Conservation (phyloP, 2,797 vertebrate genomes). For the Eremophila alpestris region DNA sequence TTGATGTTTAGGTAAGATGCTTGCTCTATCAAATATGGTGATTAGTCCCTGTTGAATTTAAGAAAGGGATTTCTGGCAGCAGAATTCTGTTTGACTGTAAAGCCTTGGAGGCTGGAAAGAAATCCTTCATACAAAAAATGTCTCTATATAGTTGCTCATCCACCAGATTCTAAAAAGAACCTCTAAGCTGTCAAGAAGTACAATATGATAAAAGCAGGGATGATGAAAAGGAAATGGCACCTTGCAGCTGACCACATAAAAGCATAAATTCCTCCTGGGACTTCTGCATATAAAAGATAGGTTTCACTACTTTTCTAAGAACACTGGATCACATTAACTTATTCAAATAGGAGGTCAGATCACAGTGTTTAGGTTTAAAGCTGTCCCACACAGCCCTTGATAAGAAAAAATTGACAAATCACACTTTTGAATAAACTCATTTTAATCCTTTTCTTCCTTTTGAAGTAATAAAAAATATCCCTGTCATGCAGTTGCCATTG, state of each 20-base stretch:
- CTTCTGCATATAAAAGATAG: constrained; percentile 89
- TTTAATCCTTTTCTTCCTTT: constrained; percentile 83
- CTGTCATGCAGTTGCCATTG: constrained; percentile 77
- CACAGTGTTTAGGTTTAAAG: constrained; percentile 80
- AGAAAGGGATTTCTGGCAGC: constrained; percentile 42
- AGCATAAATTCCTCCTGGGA: constrained; percentile 86
- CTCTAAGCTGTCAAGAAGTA: constrained; percentile 86
- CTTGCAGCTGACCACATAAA: constrained; percentile 90
- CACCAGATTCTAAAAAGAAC: constrained; percentile 69
- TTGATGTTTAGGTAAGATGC: constrained; percentile 46
- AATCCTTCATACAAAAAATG: constrained; percentile 32
- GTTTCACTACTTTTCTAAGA: constrained; percentile 79
- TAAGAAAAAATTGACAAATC: constrained; percentile 83
- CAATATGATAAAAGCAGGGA: constrained; percentile 83
- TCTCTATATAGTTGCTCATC: constrained; percentile 26
- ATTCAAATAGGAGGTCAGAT: constrained; percentile 90
- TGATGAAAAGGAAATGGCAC: constrained; percentile 88
- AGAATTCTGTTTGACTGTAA: constrained; percentile 44
- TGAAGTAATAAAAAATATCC: constrained; percentile 81
- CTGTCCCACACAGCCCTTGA: constrained; percentile 77
- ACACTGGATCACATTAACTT: constrained; percentile 87
- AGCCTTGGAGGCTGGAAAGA: constrained; percentile 42
- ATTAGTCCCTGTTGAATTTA: constrained; percentile 39
- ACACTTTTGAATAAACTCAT: constrained; percentile 86
- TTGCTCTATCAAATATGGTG: constrained; percentile 54